These are phyloP conservation scores for Laupala kohalensis DNA, from an alignment of 1,140 invertebrate species.

Conservation along the genomic window DNA sequence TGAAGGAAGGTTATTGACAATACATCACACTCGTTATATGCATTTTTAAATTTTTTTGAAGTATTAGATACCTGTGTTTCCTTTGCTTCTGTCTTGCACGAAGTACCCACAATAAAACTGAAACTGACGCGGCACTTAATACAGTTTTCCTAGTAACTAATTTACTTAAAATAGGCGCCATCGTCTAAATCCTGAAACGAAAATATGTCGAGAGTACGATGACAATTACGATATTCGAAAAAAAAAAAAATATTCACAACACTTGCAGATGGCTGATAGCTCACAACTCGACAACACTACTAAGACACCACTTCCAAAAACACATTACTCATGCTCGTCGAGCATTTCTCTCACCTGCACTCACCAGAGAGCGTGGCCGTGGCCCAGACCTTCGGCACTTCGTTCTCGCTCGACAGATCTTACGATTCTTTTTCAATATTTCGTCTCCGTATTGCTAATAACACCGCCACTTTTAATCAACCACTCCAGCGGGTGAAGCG, in stretches of 20 bases:
- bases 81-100: not conserved
- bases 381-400: not conserved
- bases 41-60: not conserved
- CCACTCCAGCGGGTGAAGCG: no score
- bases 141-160: constrained; percentile 2
- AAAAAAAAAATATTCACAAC: no score
- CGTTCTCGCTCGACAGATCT: no score
- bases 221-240: no score
- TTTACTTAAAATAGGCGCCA: constrained; percentile 8
- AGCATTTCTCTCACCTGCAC: not conserved
- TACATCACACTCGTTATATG: not conserved
- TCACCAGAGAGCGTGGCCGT: not conserved
- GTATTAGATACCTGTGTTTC: not conserved
- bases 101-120: constrained; percentile 7
- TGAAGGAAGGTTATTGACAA: not conserved
- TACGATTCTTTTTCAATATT: no score
- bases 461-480: no score
- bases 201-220: not conserved
- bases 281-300: not conserved
- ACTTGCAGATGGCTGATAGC: no score
- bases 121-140: constrained; percentile 2
- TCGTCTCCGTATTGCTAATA: no score
- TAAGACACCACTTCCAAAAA: not conserved
- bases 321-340: not conserved
- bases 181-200: not conserved